Evolutionary conservation across 35 echinoderm and acorn worm species (phyloP).

Genomic region (Ophioderma brevispina): DNA sequence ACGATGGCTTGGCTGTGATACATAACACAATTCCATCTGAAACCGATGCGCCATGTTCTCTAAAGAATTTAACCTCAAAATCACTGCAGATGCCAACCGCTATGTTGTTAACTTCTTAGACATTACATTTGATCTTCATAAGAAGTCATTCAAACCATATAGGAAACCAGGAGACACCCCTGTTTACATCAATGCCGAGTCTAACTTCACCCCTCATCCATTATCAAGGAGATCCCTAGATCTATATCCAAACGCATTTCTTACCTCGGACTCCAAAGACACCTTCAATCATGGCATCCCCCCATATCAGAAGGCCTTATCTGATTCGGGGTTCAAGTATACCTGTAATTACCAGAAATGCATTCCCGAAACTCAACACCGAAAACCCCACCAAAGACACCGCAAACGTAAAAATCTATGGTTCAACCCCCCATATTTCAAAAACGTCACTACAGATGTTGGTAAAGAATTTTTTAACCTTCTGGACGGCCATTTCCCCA

Average conservation of each 20-base stretch:
- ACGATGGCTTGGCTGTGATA: background rate
- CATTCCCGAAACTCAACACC: background rate
- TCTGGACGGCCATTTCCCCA: too few species aligned
- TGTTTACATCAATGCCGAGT: background rate
- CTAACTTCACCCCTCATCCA: background rate
- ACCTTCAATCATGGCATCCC: background rate
- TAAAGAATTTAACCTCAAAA: background rate
- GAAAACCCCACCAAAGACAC: too few species aligned
- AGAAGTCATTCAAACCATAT: background rate
- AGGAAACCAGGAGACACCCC: background rate
- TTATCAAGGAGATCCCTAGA: background rate
- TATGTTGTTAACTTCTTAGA: background rate
- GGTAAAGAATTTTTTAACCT: too few species aligned
- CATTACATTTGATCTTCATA: background rate
- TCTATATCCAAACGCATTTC: background rate
- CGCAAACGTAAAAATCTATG: too few species aligned
- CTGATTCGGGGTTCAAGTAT: background rate
- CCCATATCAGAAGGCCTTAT: background rate
- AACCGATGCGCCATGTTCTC: background rate
- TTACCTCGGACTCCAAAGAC: background rate
- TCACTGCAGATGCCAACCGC: background rate
- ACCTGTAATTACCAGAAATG: background rate
- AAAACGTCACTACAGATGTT: too few species aligned
- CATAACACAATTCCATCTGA: background rate
- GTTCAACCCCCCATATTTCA: too few species aligned